Conservation (phyloP, 2,797 vertebrate species). For the Poecilia wingei region DNA sequence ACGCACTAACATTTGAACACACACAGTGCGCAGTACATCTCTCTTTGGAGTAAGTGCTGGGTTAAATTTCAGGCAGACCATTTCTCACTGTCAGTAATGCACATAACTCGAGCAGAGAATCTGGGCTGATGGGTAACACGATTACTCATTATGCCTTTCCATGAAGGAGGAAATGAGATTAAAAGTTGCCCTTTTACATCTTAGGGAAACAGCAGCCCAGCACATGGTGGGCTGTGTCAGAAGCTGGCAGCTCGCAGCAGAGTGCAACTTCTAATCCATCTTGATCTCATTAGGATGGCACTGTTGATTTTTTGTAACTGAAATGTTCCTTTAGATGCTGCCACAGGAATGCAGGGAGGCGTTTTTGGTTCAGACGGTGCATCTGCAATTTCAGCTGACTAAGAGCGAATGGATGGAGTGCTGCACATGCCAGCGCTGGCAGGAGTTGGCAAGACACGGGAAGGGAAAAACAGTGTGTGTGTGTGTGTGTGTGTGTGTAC, state of each 20-base stretch:
- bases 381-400: conserved; percentile 68
- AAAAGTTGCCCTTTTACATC: conserved; percentile 74
- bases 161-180: conserved; percentile 71
- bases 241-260: conserved; percentile 56
- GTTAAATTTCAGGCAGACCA: conserved; percentile 68
- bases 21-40: conserved; percentile 21
- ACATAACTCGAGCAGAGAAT: conserved; percentile 53
- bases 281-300: conserved; percentile 74
- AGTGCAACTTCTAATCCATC: conserved; percentile 72
- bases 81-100: conserved; percentile 76
- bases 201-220: conserved; percentile 46
- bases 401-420: conserved; percentile 41
- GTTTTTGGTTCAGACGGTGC: conserved; percentile 61
- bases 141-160: conserved; percentile 72
- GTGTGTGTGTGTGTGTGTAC: conserved; percentile 6
- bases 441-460: conserved; percentile 33
- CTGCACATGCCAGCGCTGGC: conserved; percentile 46
- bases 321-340: conserved; percentile 73
- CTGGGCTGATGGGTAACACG: conserved; percentile 64
- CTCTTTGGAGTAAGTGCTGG: conserved; percentile 63
- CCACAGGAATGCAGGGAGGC: conserved; percentile 72
- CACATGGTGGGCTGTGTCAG: conserved; percentile 43
- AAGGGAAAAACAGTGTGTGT: conserved; percentile 16
- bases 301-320: conserved; percentile 53
- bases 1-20: conserved; percentile 11